Evolutionary conservation across 30 jellyfish, hydroid and myxozoan species (phyloP), one percentile per base, ranked within the genome.

Genomic region (Aurelia coerulea): DNA sequence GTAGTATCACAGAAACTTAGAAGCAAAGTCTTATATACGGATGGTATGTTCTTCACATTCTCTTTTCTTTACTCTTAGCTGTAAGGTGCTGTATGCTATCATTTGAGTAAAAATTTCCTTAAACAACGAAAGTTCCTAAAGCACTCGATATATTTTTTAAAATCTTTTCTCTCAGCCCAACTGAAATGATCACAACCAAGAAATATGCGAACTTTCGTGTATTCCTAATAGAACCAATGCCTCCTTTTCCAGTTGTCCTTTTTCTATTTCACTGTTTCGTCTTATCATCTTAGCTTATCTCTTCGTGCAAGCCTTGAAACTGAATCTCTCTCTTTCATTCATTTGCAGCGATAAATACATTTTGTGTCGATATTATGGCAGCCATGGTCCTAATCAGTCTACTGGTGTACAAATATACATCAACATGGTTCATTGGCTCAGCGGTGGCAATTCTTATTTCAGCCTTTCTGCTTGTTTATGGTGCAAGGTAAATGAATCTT

Each of bases 281-380:
- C 35, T 62, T 10, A 62, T 62, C 31, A 62, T 0, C 35, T 18
- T 11, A 6, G 35, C 35, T 3, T 29, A n/a, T 16, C 18, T 16
- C 19, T 68, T 68, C 16, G 10, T 19, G 39, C 19, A 68, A 68
- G 19, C 62, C 6, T 10, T 68, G 5, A 18, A 18, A 17, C 46
- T 2, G 2, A 4, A 42, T 42, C 10, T 9, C 56, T 46, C 11
- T 3, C 3, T 7, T 9, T 46, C 2, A 9, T 46, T 7, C 14
- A 39, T 59, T 77, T 62, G 15, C 54, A 89, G 97, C 97, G 0
- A 46, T 89, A 15, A 89, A 89, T 74, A 77, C 97, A 4, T 52
- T 74, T 17, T 89, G 97, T 69, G 90, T 90, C 54, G 92, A 64
- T 70, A 32, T 81, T 42, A 77, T 89, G 97, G 97, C 97, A 17